Percentiles rank a stretch among this genome's conserved stretches.
Evolutionary conservation across 2,888 invertebrate genomes (phyloP).

Genomic region (Alviniconcha strummeri): DNA sequence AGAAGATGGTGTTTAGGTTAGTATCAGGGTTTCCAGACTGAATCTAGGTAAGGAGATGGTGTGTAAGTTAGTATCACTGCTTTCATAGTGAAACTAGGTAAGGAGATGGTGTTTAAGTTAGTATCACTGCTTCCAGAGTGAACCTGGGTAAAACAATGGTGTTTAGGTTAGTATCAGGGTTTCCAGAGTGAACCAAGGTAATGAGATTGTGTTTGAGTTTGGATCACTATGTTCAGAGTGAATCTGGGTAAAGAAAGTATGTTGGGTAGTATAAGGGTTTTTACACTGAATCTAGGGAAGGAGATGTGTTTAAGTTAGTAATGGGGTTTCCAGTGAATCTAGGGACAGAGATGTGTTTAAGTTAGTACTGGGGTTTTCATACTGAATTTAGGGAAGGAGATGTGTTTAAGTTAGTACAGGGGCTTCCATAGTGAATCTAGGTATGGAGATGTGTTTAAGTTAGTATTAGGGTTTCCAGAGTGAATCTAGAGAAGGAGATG

Average conservation of each 20-base stretch:
- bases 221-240: no score
- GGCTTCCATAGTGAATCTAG: slow-evolving; percentile 99
- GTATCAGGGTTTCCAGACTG: no score
- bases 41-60: no score
- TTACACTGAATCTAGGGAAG: no score
- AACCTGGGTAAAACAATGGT: slow-evolving; percentile 77
- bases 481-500: no score
- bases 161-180: slow-evolving; percentile 76
- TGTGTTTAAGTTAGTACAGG: neutral
- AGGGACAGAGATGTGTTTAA: slow-evolving; percentile 49
- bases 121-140: slow-evolving; percentile 82
- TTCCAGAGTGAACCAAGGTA: slow-evolving; percentile 97
- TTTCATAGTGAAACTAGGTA: neutral
- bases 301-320: neutral
- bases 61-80: neutral
- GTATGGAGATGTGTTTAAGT: slow-evolving; percentile 69
- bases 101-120: neutral
- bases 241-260: no score
- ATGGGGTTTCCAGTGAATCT: slow-evolving; percentile 85
- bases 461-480: no score
- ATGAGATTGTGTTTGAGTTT: neutral
- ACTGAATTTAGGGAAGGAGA: slow-evolving; percentile 82
- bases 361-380: slow-evolving; percentile 77
- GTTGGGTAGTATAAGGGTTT: no score
- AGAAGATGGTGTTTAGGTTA: neutral